Evolutionary conservation across 2,888 invertebrate species (phyloP), one percentile per base, ranked within the genome.

Genomic region (Sepiola atlantica): DNA sequence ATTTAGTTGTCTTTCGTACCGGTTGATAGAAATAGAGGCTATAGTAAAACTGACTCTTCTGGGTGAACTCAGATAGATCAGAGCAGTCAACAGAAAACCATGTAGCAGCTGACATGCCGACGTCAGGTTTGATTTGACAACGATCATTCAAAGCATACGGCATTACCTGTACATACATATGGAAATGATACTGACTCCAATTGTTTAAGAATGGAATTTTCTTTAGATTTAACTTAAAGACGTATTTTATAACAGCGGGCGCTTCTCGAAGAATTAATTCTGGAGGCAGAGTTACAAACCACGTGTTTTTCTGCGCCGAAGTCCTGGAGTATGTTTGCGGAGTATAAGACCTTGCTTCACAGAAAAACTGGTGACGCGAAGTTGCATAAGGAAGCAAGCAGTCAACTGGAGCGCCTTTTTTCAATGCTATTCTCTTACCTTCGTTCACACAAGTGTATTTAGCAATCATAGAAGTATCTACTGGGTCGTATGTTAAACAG

Each of bases 131-230:
- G n/a, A 92, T 55, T 20, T 92, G 16, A 54, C 92, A 92, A 55
- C 92, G 92, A 18, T 92, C 55, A 4, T 28, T 45, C 16, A 92
- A 92, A 28, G 32, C n/a, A 54, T 92, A 92, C n/a, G 92, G 92
- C 35, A 92, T 28, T 54, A 92, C 0, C 32, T 92, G 92, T 45
- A 92, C 1, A 18, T 20, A n/a, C n/a, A 45, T 18, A 55, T 92
- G n/a, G 28, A 55, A 54, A 2, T 18, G 24, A 45, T 92, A 92
- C 14, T 28, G 21, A n/a, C 28, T 55, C 92, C n/a, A 14, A 14
- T 16, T n/a, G 0, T 16, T n/a, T n/a, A 1, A 16, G 14, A n/a
- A 77, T 16, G n/a, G 77, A n/a, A 10, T 3, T 32, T n/a, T n/a
- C 12, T 21, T n/a, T 0, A 77, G 12, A 16, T 12, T n/a, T 18